phyloP scores from a whole-genome alignment of 2,113 vertebrate genomes.

The Corythoichthys haematopterus region DNA sequence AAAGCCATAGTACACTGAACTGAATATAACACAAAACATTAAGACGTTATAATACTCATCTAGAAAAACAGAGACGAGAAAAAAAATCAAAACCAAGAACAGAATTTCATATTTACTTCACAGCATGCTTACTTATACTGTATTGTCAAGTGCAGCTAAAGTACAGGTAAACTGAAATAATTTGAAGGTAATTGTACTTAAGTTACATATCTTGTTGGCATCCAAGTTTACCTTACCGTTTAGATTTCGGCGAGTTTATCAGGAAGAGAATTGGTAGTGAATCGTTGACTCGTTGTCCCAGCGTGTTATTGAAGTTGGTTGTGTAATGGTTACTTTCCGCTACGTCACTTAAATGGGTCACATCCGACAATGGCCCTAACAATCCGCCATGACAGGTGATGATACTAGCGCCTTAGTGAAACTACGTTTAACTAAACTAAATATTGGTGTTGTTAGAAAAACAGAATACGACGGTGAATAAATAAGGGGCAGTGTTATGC shows the following conservation, averaged over 20 bases:
- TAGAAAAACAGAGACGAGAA: neutral
- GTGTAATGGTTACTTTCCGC: slow-evolving; percentile 21
- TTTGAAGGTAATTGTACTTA: neutral
- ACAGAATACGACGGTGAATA: neutral
- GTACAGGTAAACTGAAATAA: no score
- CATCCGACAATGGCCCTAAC: neutral
- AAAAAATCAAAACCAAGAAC: neutral
- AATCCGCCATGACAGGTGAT: slow-evolving; percentile 30
- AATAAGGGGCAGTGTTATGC: neutral
- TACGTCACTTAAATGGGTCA: slow-evolving; percentile 41
- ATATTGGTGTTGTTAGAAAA: neutral
- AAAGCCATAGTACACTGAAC: slow-evolving; percentile 59
- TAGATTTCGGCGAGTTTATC: neutral
- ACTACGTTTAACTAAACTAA: neutral
- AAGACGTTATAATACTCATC: neutral
- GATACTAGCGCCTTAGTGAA: neutral
- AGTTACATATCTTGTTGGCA: neutral
- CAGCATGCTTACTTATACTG: neutral
- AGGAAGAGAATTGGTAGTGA: neutral
- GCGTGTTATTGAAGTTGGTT: slow-evolving; percentile 24
- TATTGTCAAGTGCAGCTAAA: neutral
- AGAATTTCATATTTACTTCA: neutral
- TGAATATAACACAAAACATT: neutral
- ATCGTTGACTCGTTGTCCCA: neutral
- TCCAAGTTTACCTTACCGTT: slow-evolving; percentile 19